Percentiles rank a stretch among this genome's conserved stretches.
These are phyloP conservation scores for Melolontha melolontha DNA, from an alignment of 2,888 invertebrate genomes.

Conservation along the genomic window DNA sequence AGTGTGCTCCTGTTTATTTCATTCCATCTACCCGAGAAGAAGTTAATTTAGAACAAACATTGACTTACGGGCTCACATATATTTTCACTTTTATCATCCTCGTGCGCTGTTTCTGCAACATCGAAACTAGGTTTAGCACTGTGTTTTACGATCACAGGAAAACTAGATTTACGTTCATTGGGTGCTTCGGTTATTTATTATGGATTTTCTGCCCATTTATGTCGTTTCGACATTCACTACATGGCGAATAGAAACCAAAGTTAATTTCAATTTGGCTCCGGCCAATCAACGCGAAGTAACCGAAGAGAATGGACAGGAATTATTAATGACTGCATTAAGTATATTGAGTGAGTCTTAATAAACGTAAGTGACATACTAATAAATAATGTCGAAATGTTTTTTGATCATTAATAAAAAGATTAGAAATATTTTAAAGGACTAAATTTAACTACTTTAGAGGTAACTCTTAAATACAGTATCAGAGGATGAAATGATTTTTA, in stretches of 20 bases:
- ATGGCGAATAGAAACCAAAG: slow-evolving; percentile 17
- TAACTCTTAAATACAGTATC: too few relatives aligned
- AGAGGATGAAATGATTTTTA: too few relatives aligned
- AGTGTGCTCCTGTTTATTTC: slow-evolving; percentile 31
- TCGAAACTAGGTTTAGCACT: slow-evolving; percentile 36
- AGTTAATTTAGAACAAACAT: slow-evolving; percentile 36
- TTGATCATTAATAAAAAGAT: too few relatives aligned
- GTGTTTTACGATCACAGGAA: slow-evolving; percentile 32
- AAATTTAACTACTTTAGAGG: too few relatives aligned
- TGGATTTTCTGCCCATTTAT: slow-evolving; percentile 31
- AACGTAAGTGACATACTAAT: too few relatives aligned
- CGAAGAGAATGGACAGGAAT: too few relatives aligned
- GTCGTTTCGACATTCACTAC: slow-evolving; percentile 10
- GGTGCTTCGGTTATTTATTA: slow-evolving; percentile 28
- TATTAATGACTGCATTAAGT: too few relatives aligned
- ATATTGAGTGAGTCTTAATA: too few relatives aligned
- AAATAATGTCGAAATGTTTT: too few relatives aligned
- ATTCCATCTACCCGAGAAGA: slow-evolving; percentile 9
- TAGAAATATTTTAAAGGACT: too few relatives aligned
- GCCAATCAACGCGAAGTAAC: neutral
- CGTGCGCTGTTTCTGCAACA: slow-evolving; percentile 5
- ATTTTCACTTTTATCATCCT: slow-evolving; percentile 37
- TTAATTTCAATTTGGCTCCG: slow-evolving; percentile 27
- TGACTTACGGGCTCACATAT: slow-evolving; percentile 34
- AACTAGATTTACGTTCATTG: slow-evolving; percentile 34